phyloP scores from a whole-genome alignment of 2,797 vertebrate genomes.

The Lacerta agilis region DNA sequence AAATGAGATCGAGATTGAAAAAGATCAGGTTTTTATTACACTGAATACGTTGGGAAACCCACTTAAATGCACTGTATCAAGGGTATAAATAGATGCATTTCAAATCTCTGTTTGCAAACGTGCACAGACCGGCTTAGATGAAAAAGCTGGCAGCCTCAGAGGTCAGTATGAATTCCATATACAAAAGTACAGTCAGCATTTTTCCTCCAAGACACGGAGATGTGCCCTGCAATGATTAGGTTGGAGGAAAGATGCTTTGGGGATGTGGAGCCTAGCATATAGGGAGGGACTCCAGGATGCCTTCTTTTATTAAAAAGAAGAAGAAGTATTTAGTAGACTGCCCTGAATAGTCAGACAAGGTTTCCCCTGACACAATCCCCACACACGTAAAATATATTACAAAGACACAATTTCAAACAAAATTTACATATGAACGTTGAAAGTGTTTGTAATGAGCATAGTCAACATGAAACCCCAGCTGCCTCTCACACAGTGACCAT shows the following conservation, averaged over 20 bases:
- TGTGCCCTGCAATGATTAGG: not conserved
- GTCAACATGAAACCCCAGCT: too few species aligned
- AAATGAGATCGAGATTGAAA: conserved; percentile 34
- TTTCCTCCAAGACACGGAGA: not conserved
- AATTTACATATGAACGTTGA: not conserved
- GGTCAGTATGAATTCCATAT: too few species aligned
- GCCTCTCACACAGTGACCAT: not conserved
- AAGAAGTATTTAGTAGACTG: not conserved
- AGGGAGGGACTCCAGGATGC: not conserved
- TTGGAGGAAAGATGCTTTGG: not conserved
- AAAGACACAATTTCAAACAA: not conserved
- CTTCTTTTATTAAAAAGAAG: not conserved
- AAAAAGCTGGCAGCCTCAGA: not conserved
- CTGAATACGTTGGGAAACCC: conserved; percentile 28
- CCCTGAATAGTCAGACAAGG: not conserved
- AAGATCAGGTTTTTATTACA: conserved; percentile 49
- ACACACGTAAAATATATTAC: not conserved
- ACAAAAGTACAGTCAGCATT: not conserved
- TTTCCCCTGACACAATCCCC: not conserved
- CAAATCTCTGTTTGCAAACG: conserved; percentile 4
- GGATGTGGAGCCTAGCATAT: not conserved
- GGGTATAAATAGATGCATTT: conserved; percentile 31
- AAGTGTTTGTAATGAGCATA: not conserved
- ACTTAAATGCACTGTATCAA: not conserved
- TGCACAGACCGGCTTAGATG: not conserved